phyloP scores from a whole-genome alignment of 1,140 invertebrate species.

The Plectrocnemia conspersa region DNA sequence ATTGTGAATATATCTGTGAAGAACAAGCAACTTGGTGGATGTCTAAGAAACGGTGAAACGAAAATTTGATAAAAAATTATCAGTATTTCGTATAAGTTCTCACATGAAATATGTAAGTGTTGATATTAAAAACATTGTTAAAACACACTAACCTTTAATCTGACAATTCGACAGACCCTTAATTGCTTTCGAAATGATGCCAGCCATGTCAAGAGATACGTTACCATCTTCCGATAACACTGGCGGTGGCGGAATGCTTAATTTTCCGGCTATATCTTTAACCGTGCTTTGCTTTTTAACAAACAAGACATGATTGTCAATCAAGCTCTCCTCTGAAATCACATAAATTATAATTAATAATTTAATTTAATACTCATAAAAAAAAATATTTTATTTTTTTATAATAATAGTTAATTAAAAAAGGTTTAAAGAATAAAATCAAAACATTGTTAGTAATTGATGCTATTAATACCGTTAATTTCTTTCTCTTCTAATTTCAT shows the following conservation, averaged over 20 bases:
- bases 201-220: conserved; percentile 76
- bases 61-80: no score
- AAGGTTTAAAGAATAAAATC: no score
- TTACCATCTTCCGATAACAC: conserved; percentile 50
- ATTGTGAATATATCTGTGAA: no score
- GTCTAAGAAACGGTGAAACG: no score
- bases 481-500: conserved; percentile 9
- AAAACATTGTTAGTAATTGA: not conserved
- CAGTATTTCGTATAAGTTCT: no score
- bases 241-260: conserved; percentile 56
- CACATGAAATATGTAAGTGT: no score
- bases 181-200: conserved; percentile 88
- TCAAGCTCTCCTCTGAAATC: conserved; percentile 25
- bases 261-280: conserved; percentile 80
- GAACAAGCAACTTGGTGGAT: no score
- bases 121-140: no score
- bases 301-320: conserved; percentile 16
- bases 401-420: not conserved
- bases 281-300: conserved; percentile 53
- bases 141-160: conserved; percentile 10
- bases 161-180: conserved; percentile 60
- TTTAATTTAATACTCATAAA: no score
- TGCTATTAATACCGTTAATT: not conserved
- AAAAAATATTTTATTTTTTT: no score
- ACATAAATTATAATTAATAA: no score